These are phyloP conservation scores for Megalopta genalis DNA, from an alignment of 1,140 invertebrate species.

Conservation along the genomic window DNA sequence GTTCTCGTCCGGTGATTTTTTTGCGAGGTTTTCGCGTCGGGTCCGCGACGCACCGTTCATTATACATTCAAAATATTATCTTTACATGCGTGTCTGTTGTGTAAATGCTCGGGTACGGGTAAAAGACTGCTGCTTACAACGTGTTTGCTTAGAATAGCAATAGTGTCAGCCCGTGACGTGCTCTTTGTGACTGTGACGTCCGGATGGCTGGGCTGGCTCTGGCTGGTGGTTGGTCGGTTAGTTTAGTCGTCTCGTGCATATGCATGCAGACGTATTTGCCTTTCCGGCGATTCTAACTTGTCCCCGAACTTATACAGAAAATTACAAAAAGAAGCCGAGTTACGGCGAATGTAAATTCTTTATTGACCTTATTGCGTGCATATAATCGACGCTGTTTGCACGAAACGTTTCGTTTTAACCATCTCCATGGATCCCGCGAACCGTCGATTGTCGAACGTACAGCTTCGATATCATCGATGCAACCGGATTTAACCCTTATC, in stretches of 20 bases:
- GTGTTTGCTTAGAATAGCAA: slow-evolving; percentile 62
- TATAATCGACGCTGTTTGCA: not conserved
- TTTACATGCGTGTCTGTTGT: slow-evolving; percentile 54
- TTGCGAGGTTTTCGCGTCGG: slow-evolving; percentile 14
- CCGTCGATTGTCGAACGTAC: too few species aligned
- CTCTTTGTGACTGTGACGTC: slow-evolving; percentile 52
- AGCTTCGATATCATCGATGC: too few species aligned
- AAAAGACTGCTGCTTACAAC: slow-evolving; percentile 23
- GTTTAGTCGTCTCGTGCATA: slow-evolving; percentile 51
- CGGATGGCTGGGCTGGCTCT: not conserved
- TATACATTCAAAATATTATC: slow-evolving; percentile 74
- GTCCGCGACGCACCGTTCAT: slow-evolving; percentile 57
- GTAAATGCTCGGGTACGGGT: slow-evolving; percentile 33
- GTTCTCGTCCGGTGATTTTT: slow-evolving; percentile 17
- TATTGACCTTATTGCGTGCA: not conserved
- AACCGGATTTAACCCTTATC: too few species aligned
- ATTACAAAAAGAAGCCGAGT: not conserved
- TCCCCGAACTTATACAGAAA: slow-evolving; percentile 35
- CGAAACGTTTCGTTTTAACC: too few species aligned
- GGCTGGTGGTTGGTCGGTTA: slow-evolving; percentile 14
- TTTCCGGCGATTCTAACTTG: slow-evolving; percentile 52
- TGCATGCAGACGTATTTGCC: slow-evolving; percentile 57
- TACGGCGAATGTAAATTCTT: not conserved
- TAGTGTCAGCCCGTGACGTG: slow-evolving; percentile 57
- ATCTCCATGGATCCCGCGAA: too few species aligned